A percentile compares a stretch with the other conserved stretches of the same genome.
phyloP scores from a whole-genome alignment of 2,113 vertebrate genomes.

The Otus sunia region DNA sequence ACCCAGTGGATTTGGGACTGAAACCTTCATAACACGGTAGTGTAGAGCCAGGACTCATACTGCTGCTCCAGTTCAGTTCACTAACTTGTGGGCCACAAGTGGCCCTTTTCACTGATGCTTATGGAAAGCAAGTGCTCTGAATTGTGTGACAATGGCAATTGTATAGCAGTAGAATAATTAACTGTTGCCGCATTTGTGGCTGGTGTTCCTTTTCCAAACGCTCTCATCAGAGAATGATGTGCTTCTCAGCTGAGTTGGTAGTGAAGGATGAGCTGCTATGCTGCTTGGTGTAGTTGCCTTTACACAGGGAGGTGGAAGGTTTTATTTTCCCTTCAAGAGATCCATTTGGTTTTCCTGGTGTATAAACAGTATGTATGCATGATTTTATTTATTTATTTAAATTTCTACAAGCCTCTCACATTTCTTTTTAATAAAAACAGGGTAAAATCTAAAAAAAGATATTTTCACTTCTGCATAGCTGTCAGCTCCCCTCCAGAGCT shows the following conservation, averaged over 20 bases:
- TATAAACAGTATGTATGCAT: neutral
- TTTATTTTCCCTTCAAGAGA: neutral
- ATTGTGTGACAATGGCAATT: neutral
- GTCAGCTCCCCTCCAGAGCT: neutral
- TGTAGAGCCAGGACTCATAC: neutral
- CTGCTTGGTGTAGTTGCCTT: neutral
- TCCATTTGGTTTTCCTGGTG: neutral
- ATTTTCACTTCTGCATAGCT: neutral
- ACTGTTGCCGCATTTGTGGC: neutral
- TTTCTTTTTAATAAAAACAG: neutral
- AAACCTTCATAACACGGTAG: neutral
- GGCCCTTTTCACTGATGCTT: neutral
- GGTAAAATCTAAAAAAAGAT: neutral
- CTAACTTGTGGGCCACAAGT: too few relatives aligned
- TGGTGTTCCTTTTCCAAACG: neutral
- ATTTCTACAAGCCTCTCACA: neutral
- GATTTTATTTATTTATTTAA: neutral
- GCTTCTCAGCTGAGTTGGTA: neutral
- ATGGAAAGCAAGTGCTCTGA: neutral
- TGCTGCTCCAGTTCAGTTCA: neutral
- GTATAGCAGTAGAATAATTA: neutral
- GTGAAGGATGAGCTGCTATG: neutral
- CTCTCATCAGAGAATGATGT: neutral
- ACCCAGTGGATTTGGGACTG: neutral
- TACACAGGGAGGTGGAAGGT: rapidly evolving